These are phyloP conservation scores for Chrysolina oricalcia DNA, from an alignment of 2,888 invertebrate species.

Conservation along the genomic window DNA sequence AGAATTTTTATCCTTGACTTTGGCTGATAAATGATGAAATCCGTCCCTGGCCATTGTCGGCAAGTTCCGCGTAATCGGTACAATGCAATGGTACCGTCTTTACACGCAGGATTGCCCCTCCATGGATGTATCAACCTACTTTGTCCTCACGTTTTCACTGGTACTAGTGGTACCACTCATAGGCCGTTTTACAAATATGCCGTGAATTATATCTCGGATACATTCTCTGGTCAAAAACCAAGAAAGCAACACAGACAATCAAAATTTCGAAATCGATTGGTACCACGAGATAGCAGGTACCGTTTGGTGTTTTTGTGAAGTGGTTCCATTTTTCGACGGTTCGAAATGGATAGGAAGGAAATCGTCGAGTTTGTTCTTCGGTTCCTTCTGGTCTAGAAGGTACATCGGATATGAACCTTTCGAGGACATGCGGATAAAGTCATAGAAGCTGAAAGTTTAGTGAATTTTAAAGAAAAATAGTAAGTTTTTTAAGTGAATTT, in stretches of 20 bases:
- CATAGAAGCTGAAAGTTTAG: conserved; percentile 36
- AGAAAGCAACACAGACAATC: conserved; percentile 30
- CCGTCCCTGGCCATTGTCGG: conserved; percentile 8
- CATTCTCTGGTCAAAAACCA: conserved; percentile 46
- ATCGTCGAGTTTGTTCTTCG: conserved; percentile 56
- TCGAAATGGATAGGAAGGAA: conserved; percentile 60
- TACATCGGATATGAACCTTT: not conserved
- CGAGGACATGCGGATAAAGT: conserved; percentile 34
- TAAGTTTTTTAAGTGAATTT: not conserved
- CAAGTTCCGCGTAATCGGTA: conserved; percentile 6
- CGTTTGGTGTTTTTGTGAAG: conserved; percentile 32
- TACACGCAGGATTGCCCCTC: conserved; percentile 39
- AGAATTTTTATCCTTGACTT: conserved; percentile 1
- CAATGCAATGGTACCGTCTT: conserved; percentile 41
- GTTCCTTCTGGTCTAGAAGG: conserved; percentile 48
- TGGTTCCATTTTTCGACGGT: conserved; percentile 20
- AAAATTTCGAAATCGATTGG: not conserved
- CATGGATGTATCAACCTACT: conserved; percentile 36
- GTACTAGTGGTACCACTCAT: no score
- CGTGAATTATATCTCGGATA: conserved; percentile 49
- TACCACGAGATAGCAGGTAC: not conserved
- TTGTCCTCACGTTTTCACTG: conserved; percentile 51
- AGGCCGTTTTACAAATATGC: conserved; percentile 57
- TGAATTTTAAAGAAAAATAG: not conserved
- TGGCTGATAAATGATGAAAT: not conserved